These are phyloP conservation scores for Pseudotriccus pelzelni DNA, from an alignment of 2,797 vertebrate genomes.

Conservation along the genomic window DNA sequence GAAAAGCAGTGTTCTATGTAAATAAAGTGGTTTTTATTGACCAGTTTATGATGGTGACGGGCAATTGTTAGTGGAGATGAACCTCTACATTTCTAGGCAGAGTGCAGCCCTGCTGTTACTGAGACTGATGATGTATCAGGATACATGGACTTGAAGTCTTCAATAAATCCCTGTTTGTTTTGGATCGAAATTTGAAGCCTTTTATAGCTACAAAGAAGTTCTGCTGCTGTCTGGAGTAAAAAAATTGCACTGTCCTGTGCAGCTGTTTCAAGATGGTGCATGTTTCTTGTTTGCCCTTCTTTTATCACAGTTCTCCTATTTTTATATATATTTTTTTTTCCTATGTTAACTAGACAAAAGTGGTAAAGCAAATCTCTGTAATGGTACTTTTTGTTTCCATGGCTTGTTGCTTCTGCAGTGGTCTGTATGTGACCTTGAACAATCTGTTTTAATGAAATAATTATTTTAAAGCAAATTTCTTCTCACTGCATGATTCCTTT, in stretches of 20 bases:
- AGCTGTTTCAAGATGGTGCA: not conserved
- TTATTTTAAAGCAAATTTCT: not conserved
- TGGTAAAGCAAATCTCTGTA: not conserved
- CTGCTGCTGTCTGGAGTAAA: not conserved
- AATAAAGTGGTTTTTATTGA: not conserved
- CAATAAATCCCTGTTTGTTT: not conserved
- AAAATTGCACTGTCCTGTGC: not conserved
- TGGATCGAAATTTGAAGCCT: not conserved
- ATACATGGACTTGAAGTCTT: not conserved
- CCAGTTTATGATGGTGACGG: not conserved
- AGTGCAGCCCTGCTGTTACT: not conserved
- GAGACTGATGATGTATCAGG: not conserved
- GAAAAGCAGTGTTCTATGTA: not conserved
- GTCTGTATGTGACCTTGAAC: not conserved
- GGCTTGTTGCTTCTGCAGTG: not conserved
- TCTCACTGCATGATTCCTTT: not conserved
- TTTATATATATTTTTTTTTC: not conserved
- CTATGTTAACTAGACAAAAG: not conserved
- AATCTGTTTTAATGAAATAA: not conserved
- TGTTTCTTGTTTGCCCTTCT: not conserved
- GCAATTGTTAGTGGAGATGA: not conserved
- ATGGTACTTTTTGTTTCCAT: not conserved
- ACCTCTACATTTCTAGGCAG: not conserved
- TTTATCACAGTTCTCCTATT: not conserved
- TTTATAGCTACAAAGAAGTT: not conserved